Base-by-base conservation (phyloP, 2,888 invertebrate genomes). In the Coenonympha glycerion region DNA sequence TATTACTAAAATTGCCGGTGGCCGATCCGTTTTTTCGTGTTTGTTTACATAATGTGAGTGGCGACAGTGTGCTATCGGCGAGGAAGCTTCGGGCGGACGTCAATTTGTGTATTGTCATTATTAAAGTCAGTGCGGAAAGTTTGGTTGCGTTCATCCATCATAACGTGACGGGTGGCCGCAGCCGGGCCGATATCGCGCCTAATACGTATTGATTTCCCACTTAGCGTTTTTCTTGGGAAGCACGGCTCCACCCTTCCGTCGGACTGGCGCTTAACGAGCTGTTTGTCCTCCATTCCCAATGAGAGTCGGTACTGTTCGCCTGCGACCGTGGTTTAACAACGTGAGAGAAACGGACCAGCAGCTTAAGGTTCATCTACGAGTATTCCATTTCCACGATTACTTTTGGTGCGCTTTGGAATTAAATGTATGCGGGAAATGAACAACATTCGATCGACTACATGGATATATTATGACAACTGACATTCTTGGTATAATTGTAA, bases 41-140 rank as follows among this genome's bases (percentile, higher is more conserved):
- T 81, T 85, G 86, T 85, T 79, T 84, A 79, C 76, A 80, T 84
- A 84, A 83, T 82, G 78, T 82, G 76, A 86, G 84, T 85, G 84
- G 79, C 67, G 75, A 65, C 70, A 65, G 69, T 64, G 64, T 65
- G 73, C 76, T 82, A 86, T 84, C 85, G 79, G 76, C 71, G 82
- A 85, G 82, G 69, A 82, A 81, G 79, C 76, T 73, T 68, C 71
- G 69, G 70, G 72, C 79, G 82, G 83, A 79, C 80, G 79, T 84
- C 85, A 86, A 87, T 87, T 87, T 87, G 87, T 87, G 83, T 86
- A 87, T 87, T 86, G 86, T 87, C 87, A 86, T 86, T 85, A 85
- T 86, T 80, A 82, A 76, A 86, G 76, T 71, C 76, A 71, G 74
- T 69, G 76, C 73, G 82, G 80, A 76, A 83, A 83, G 79, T 84